Evolutionary conservation across 2,113 vertebrate species (phyloP), one percentile per base, ranked within the genome.

Genomic region (Ictalurus punctatus): DNA sequence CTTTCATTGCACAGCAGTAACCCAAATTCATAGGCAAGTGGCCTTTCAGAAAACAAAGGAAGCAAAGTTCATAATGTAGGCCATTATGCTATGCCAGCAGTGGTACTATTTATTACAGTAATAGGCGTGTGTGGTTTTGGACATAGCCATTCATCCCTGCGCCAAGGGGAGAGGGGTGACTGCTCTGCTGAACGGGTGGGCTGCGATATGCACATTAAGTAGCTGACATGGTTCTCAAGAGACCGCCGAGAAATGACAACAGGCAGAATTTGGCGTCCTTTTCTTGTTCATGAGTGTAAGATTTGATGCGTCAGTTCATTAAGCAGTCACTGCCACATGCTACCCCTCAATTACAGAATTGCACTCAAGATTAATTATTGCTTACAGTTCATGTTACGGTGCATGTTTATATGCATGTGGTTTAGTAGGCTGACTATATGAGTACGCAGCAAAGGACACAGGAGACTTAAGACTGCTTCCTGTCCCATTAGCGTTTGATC

Each of bases 211-310:
- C 91, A 88, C 90, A 90, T 87, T 87, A 93, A 94, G 86, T 88
- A 91, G 92, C 93, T 94, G 94, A 94, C 91, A 91, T 0, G 37
- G 89, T 84, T 89, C 92, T 90, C 91, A 61, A 83, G 92, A 92
- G 93, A 93, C 93, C 91, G 86, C 86, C 86, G 40, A 91, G 92
- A 89, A 86, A 79, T 56, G 52, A 67, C 76, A n/a, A 90, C 87
- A 79, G 86, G 89, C 87, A 90, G 91, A 90, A 91, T 91, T 87
- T 78, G 23, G 59, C 16, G 27, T 86, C 92, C 84, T 93, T 93
- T 90, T 91, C 92, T 92, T 80, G 40, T 85, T 91, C 85, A 87
- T 89, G 88, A 19, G 73, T 78, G 17, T 65, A 63, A 86, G 61
- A 69, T 58, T 44, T 82, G 90, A 90, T 89, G 73, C 85, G 54